Conservation (phyloP, 2,888 invertebrate species). For the Ypsolopha scabrella region DNA sequence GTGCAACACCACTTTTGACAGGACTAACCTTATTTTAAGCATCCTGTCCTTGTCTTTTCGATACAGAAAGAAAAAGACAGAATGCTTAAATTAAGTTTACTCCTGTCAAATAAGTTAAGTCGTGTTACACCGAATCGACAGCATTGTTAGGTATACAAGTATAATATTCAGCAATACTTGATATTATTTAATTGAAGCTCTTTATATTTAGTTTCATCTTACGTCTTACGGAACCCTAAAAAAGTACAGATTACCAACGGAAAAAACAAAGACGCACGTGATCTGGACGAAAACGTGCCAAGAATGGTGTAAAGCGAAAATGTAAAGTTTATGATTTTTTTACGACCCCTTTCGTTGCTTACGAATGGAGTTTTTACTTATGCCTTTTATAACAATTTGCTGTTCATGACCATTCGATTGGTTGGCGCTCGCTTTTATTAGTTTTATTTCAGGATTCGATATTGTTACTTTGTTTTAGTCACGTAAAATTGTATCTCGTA, state of each 20-base stretch:
- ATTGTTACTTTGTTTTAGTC: too few relatives aligned
- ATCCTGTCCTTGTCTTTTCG: too few relatives aligned
- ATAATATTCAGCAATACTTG: too few relatives aligned
- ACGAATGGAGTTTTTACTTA: conserved; percentile 18
- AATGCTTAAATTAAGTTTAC: too few relatives aligned
- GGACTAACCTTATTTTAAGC: too few relatives aligned
- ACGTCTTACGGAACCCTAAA: background rate
- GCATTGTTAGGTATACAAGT: too few relatives aligned
- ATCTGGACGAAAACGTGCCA: conserved; percentile 36
- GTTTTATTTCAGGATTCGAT: background rate
- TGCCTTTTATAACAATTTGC: conserved; percentile 5
- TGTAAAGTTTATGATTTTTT: conserved; percentile 43
- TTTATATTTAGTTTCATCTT: background rate
- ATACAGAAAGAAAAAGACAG: too few relatives aligned
- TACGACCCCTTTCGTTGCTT: conserved; percentile 20
- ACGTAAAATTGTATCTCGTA: too few relatives aligned
- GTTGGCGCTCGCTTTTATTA: background rate
- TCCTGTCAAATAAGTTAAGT: too few relatives aligned
- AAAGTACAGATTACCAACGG: conserved; percentile 38
- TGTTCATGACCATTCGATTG: background rate
- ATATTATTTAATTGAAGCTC: too few relatives aligned
- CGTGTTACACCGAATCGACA: too few relatives aligned
- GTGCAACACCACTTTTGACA: too few relatives aligned
- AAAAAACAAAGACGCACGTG: conserved; percentile 43
- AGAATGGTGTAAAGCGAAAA: conserved; percentile 26